phyloP scores from a whole-genome alignment of 2,888 invertebrate species.

The Lepidonotus clava region DNA sequence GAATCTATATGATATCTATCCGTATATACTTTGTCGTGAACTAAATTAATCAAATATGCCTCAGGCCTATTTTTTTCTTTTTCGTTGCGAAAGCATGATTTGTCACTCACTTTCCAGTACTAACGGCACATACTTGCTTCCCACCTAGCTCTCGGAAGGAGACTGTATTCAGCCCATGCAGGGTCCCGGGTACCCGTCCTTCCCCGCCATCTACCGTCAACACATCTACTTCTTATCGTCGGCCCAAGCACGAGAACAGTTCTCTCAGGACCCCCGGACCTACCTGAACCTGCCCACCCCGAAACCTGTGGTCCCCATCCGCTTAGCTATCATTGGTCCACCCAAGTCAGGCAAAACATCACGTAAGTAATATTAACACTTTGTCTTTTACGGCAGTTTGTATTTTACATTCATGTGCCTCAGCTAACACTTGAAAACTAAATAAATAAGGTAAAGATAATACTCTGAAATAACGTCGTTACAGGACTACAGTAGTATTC shows the following conservation, averaged over 20 bases:
- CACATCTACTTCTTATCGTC: conserved; percentile 78
- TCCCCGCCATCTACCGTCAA: conserved; percentile 78
- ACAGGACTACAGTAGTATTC: too few relatives aligned
- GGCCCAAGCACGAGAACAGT: conserved; percentile 72
- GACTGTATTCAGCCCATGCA: conserved; percentile 79
- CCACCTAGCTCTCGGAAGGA: conserved; percentile 77
- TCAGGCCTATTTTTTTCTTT: too few relatives aligned
- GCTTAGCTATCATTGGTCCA: conserved; percentile 79
- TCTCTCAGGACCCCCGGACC: conserved; percentile 76
- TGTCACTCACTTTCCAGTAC: too few relatives aligned
- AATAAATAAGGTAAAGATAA: too few relatives aligned
- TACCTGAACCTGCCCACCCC: conserved; percentile 77
- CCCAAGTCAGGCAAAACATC: conserved; percentile 81
- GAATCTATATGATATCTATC: too few relatives aligned
- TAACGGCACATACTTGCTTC: too few relatives aligned
- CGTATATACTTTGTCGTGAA: too few relatives aligned
- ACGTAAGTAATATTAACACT: conserved; percentile 76
- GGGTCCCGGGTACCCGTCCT: conserved; percentile 73
- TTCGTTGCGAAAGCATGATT: too few relatives aligned
- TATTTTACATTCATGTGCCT: too few relatives aligned
- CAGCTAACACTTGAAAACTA: too few relatives aligned
- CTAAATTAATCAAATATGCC: too few relatives aligned
- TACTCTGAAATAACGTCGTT: too few relatives aligned
- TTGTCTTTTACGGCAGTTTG: neutral
- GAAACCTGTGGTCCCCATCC: conserved; percentile 79